These are phyloP conservation scores for Watsonalla cultraria DNA, from an alignment of 2,888 invertebrate genomes.

Conservation along the genomic window DNA sequence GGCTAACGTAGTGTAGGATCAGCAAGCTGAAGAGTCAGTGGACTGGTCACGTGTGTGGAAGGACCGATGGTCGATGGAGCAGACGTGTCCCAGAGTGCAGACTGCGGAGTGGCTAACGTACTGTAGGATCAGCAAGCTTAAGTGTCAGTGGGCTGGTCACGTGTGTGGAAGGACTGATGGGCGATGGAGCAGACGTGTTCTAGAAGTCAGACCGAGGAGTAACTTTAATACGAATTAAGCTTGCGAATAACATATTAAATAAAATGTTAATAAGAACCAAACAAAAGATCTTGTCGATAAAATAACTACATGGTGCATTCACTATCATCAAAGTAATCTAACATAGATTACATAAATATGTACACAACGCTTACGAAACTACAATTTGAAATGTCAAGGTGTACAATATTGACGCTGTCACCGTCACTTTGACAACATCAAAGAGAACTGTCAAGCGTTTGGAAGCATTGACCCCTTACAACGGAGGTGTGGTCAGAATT, in stretches of 20 bases:
- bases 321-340: background rate
- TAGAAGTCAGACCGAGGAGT: too few species aligned
- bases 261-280: background rate
- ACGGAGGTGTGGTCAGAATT: constrained; percentile 25
- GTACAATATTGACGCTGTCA: constrained; percentile 22
- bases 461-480: constrained; percentile 25
- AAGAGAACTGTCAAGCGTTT: constrained; percentile 16
- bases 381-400: constrained; percentile 28
- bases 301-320: background rate
- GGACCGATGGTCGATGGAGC: too few species aligned
- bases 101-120: too few species aligned
- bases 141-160: too few species aligned
- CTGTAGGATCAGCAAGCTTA: too few species aligned
- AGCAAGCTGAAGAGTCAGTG: too few species aligned
- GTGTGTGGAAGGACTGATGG: too few species aligned
- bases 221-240: background rate
- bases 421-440: constrained; percentile 22
- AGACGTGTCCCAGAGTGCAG: too few species aligned
- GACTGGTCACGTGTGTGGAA: too few species aligned
- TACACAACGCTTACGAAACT: constrained; percentile 12
- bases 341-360: constrained; percentile 1
- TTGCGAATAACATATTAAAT: background rate
- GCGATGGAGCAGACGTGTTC: too few species aligned
- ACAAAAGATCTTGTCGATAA: background rate
- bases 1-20: too few species aligned